Evolutionary conservation across 2,888 invertebrate genomes (phyloP).

Genomic region (Baccha elongata): DNA sequence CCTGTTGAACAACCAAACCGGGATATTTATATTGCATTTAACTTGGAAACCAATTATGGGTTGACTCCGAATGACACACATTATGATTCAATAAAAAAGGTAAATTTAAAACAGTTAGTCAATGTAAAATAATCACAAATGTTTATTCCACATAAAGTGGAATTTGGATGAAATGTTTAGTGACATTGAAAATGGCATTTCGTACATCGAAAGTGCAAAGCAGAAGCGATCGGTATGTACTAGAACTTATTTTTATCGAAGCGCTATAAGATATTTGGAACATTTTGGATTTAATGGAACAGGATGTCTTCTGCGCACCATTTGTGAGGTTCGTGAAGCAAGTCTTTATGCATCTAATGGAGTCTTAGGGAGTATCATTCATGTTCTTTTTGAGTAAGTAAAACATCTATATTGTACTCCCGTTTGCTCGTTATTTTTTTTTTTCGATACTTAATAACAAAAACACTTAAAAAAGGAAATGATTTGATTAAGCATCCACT

Average conservation of each 20-base stretch:
- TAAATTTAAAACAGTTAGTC: constrained; percentile 75
- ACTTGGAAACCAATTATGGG: constrained; percentile 88
- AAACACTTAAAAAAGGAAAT: too few relatives aligned
- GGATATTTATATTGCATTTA: constrained; percentile 88
- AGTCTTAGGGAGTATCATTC: constrained; percentile 86
- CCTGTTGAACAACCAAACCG: constrained; percentile 87
- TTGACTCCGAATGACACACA: constrained; percentile 85
- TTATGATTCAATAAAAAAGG: constrained; percentile 84
- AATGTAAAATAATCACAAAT: neutral
- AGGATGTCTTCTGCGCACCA: constrained; percentile 85
- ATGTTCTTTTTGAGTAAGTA: constrained; percentile 87
- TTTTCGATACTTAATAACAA: too few relatives aligned
- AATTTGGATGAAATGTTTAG: constrained; percentile 77
- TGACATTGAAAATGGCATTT: constrained; percentile 78
- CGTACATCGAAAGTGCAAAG: constrained; percentile 77
- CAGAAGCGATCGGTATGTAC: constrained; percentile 71
- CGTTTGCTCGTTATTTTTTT: too few relatives aligned
- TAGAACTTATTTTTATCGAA: constrained; percentile 78
- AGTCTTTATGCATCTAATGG: constrained; percentile 83
- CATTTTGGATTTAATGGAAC: constrained; percentile 82
- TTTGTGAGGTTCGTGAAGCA: constrained; percentile 86
- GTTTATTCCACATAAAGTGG: constrained; percentile 76
- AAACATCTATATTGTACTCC: neutral
- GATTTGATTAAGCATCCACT: too few relatives aligned
- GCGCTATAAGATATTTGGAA: constrained; percentile 78